Evolutionary conservation across 1,140 invertebrate species (phyloP).

Genomic region (Augochlora pura): DNA sequence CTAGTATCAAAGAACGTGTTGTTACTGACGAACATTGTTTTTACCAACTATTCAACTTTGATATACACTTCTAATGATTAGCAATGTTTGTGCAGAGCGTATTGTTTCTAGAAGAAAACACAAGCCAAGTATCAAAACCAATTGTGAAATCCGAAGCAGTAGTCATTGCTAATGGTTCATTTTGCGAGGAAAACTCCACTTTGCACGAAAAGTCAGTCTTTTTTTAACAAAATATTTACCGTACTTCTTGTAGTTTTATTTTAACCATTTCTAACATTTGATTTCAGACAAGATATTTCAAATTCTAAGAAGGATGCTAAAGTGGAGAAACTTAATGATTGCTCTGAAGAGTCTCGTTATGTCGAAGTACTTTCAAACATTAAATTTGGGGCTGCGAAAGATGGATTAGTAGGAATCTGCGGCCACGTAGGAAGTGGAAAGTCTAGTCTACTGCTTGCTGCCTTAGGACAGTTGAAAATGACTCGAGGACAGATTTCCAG

Average conservation of each 20-base stretch:
- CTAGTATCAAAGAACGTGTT: neutral
- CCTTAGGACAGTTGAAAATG: conserved; percentile 83
- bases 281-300: conserved; percentile 33
- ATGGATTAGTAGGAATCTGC: conserved; percentile 84
- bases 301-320: conserved; percentile 7
- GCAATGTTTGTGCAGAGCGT: conserved; percentile 71
- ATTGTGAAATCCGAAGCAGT: conserved; percentile 79
- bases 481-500: conserved; percentile 81
- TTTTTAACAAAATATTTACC: neutral
- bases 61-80: conserved; percentile 6
- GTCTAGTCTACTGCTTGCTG: conserved; percentile 83
- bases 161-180: conserved; percentile 80
- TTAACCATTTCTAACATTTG: neutral
- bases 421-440: conserved; percentile 86
- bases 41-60: neutral
- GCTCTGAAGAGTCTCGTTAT: conserved; percentile 48
- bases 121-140: conserved; percentile 74
- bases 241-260: neutral
- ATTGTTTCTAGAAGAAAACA: conserved; percentile 78
- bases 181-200: conserved; percentile 76
- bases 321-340: conserved; percentile 47
- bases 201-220: conserved; percentile 57
- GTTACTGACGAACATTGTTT: neutral
- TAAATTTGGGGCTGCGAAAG: conserved; percentile 76
- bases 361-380: conserved; percentile 73